Percentiles rank a stretch among this genome's conserved stretches.
Conservation (phyloP, 2,888 invertebrate species). For the Nycteola revayana region DNA sequence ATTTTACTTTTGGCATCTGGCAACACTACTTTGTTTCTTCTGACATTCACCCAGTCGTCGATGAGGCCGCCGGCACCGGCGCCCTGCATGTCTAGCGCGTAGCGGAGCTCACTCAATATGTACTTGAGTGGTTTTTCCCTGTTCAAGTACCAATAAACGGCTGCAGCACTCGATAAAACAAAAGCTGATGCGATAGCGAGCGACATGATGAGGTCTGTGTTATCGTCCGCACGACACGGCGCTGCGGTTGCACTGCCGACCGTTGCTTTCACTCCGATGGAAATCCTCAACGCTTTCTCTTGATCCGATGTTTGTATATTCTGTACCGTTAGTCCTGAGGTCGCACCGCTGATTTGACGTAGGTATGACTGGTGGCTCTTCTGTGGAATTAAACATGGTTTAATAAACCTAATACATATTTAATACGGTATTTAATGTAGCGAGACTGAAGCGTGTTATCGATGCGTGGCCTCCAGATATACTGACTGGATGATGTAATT, state of each 20-base stretch:
- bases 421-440: constrained; percentile 4
- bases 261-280: constrained; percentile 69
- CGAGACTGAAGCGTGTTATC: constrained; percentile 42
- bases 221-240: constrained; percentile 57
- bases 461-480: constrained; percentile 33
- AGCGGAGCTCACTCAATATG: constrained; percentile 76
- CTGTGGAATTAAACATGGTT: constrained; percentile 24
- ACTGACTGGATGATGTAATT: constrained; percentile 45
- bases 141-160: constrained; percentile 71
- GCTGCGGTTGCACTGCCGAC: constrained; percentile 55
- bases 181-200: constrained; percentile 52
- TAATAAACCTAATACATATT: constrained; percentile 7
- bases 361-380: constrained; percentile 20
- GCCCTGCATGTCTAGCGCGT: constrained; percentile 81
- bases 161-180: constrained; percentile 49
- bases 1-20: constrained; percentile 84
- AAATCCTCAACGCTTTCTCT: constrained; percentile 76
- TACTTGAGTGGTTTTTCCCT: constrained; percentile 79
- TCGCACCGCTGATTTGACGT: constrained; percentile 31
- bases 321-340: constrained; percentile 68
- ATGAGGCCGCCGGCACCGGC: constrained; percentile 82
- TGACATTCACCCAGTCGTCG: constrained; percentile 81
- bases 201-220: constrained; percentile 66
- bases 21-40: constrained; percentile 83
- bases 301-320: constrained; percentile 53